These are phyloP conservation scores for Scelioninae gen. 2 DNA, from an alignment of 2,888 invertebrate genomes.

Conservation along the genomic window DNA sequence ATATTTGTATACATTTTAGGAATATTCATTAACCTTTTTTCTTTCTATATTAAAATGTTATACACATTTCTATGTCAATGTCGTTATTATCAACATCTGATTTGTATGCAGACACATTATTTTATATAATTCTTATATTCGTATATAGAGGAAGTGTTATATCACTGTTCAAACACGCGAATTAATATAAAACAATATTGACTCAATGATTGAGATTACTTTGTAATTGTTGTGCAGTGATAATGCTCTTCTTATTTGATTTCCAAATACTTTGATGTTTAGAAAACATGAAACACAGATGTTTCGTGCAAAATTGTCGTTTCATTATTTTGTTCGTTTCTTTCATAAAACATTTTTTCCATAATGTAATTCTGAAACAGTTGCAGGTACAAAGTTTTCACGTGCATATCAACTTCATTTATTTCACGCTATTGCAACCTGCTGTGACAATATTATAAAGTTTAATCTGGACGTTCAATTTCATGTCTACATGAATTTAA, in stretches of 20 bases:
- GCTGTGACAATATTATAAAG: constrained; percentile 1
- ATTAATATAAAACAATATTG: constrained; percentile 5
- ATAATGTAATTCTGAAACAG: no score
- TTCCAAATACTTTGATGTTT: constrained; percentile 4
- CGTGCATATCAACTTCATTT: not conserved
- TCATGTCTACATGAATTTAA: constrained; percentile 7
- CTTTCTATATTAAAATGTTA: no score
- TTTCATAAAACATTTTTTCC: not conserved
- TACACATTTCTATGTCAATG: no score
- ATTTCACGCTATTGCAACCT: not conserved
- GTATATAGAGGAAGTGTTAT: no score
- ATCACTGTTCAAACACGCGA: constrained; percentile 1
- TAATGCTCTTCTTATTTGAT: constrained; percentile 1
- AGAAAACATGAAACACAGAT: no score
- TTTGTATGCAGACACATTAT: no score
- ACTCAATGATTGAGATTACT: constrained; percentile 2
- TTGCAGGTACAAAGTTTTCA: not conserved
- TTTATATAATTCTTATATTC: no score
- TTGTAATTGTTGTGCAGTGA: not conserved
- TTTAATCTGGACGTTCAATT: constrained; percentile 9
- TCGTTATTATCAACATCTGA: no score
- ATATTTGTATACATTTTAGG: no score
- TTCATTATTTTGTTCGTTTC: not conserved
- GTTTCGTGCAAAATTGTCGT: no score
- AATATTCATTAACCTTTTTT: no score